Evolutionary conservation across 2,888 invertebrate species (phyloP), one percentile per base, ranked within the genome.

Genomic region (Leptopilina myrica): DNA sequence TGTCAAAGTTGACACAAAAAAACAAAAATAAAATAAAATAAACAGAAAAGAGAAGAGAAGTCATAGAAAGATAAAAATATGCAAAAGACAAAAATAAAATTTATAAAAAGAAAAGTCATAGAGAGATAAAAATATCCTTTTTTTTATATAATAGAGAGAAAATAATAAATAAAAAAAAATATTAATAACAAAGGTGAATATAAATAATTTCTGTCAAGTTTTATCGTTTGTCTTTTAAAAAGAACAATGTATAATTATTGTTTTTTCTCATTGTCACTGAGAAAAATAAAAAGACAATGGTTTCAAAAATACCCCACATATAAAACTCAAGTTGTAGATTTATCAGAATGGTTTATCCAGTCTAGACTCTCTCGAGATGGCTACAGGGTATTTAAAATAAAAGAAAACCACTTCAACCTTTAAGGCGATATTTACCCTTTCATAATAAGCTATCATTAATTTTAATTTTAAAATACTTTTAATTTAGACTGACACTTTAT

Each of bases 301-400:
- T 62, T 62, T 62, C 20, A 62, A 62, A 62, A 62, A 62, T 62
- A 62, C 62, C 62, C 62, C 62, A 62, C 62, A 62, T 62, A 62
- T 62, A 62, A 15, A 62, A 62, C 15, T 62, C 8, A 62, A 62
- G 62, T 62, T 62, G 62, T 20, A 62, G 62, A n/a, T 62, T 62
- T 20, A 62, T 62, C 62, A 62, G 6, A 12, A n/a, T n/a, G 20
- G 62, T 62, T 62, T 62, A 62, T 62, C 20, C 62, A 62, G 62
- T 62, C 62, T 62, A 62, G 62, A 62, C 15, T 62, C 9, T 9
- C 15, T 43, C 20, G 20, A 20, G 62, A 62, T 62, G 15, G 20
- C 62, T 62, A 62, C 62, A 62, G 62, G 62, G 15, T 20, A 62
- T 6, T 62, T 62, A 9, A 20, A 62, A 59, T 8, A n/a, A 62